Evolutionary conservation across 30 jellyfish, hydroid and myxozoan genomes (phyloP).

Genomic region (Turritopsis dohrnii): DNA sequence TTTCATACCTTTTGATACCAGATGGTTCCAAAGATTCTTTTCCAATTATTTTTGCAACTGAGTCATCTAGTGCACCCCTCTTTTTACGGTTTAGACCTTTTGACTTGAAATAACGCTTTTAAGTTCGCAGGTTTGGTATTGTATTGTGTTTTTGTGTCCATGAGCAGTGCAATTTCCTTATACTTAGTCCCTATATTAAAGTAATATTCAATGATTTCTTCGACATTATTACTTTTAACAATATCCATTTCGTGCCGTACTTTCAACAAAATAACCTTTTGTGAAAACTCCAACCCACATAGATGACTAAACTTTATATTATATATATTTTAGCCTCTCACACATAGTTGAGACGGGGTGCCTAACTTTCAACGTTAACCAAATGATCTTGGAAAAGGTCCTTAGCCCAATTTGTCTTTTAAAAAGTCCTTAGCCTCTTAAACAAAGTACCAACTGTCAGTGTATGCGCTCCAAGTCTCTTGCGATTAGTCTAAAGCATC

Average conservation of each 20-base stretch:
- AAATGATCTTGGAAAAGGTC: no score
- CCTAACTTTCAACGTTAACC: no score
- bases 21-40: slow-evolving; percentile 44
- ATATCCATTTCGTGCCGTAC: neutral
- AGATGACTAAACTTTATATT: neutral
- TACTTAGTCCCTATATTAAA: neutral
- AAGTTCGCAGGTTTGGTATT: slow-evolving; percentile 43
- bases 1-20: slow-evolving; percentile 42
- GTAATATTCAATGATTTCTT: neutral
- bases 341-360: no score
- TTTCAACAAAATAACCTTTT: neutral
- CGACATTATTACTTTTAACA: neutral
- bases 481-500: no score
- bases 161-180: neutral
- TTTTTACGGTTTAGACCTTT: no score
- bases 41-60: slow-evolving; percentile 31
- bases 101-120: slow-evolving; percentile 21
- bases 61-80: slow-evolving; percentile 25
- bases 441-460: no score
- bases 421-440: no score
- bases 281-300: neutral
- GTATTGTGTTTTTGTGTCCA: slow-evolving; percentile 20
- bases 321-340: no score
- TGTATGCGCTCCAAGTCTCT: no score
- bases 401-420: no score